Evolutionary conservation across 2,888 invertebrate genomes (phyloP).

Genomic region (Uropetala carovei): DNA sequence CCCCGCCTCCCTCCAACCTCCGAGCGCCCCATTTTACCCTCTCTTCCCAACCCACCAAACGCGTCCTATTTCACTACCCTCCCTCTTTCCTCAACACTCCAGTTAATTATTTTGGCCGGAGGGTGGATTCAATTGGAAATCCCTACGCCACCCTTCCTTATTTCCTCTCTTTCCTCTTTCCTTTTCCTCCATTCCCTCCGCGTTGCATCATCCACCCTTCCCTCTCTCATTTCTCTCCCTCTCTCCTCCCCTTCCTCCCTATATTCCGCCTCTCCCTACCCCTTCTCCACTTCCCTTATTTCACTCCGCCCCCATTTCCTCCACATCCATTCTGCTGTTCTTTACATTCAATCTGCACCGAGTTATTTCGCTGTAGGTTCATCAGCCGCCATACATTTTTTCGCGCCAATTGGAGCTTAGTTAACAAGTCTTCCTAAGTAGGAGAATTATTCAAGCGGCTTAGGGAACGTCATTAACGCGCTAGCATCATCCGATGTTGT

Average conservation of each 20-base stretch:
- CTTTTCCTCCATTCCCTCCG: not conserved
- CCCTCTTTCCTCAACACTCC: not conserved
- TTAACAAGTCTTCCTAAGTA: too few relatives aligned
- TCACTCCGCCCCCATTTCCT: not conserved
- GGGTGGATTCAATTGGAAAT: not conserved
- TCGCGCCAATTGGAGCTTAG: too few relatives aligned
- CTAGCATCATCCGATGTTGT: too few relatives aligned
- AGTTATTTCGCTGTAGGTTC: too few relatives aligned
- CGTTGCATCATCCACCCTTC: not conserved
- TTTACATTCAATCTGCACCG: too few relatives aligned
- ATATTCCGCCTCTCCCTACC: not conserved
- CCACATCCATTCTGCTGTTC: not conserved
- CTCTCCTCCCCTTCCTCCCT: not conserved
- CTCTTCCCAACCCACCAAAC: too few relatives aligned
- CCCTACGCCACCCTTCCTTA: not conserved
- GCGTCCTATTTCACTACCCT: too few relatives aligned
- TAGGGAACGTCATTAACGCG: too few relatives aligned
- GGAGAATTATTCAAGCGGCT: too few relatives aligned
- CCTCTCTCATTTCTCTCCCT: not conserved
- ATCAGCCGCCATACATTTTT: too few relatives aligned
- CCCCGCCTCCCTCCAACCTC: not conserved
- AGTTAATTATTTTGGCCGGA: constrained; percentile 31
- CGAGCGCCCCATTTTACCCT: not conserved
- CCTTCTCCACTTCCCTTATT: not conserved
- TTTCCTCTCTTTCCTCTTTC: not conserved